Evolutionary conservation across 2,888 invertebrate genomes (phyloP).

Genomic region (Nephrotoma flavescens): DNA sequence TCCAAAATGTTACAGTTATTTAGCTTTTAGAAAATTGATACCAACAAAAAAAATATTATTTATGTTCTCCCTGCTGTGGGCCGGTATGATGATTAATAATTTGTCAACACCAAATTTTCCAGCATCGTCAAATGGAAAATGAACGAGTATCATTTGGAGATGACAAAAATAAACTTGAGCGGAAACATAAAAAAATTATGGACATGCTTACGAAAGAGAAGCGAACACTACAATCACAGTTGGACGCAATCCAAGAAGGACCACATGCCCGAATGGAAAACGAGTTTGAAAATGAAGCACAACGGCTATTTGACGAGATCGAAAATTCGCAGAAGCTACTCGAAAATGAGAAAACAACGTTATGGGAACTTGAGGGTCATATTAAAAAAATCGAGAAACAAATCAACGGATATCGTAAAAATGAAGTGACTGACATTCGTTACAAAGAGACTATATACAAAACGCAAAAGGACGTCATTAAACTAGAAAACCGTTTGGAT

Average conservation of each 20-base stretch:
- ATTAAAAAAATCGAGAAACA: constrained; percentile 33
- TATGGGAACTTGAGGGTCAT: constrained; percentile 37
- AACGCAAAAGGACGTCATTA: constrained; percentile 37
- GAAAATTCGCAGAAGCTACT: constrained; percentile 19
- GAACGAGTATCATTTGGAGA: constrained; percentile 24
- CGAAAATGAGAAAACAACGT: constrained; percentile 23
- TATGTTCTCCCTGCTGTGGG: not conserved
- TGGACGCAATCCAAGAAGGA: constrained; percentile 24
- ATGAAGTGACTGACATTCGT: constrained; percentile 36
- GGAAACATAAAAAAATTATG: constrained; percentile 28
- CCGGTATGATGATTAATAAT: not conserved
- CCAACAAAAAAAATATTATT: not conserved
- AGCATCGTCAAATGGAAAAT: constrained; percentile 18
- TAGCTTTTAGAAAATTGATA: not conserved
- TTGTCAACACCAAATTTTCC: not conserved
- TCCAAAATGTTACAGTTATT: not conserved
- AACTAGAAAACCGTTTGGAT: constrained; percentile 60
- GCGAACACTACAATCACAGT: constrained; percentile 22
- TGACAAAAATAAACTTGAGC: constrained; percentile 24
- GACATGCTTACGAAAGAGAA: constrained; percentile 25
- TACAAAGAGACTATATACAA: constrained; percentile 30
- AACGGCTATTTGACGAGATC: constrained; percentile 14
- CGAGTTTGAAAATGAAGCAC: constrained; percentile 10
- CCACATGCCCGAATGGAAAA: constrained; percentile 25
- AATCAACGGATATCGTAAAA: constrained; percentile 25